A percentile compares a stretch with the other conserved stretches of the same genome.
phyloP scores from a whole-genome alignment of 2,888 invertebrate genomes.

The Himalopsyche kuldschensis region DNA sequence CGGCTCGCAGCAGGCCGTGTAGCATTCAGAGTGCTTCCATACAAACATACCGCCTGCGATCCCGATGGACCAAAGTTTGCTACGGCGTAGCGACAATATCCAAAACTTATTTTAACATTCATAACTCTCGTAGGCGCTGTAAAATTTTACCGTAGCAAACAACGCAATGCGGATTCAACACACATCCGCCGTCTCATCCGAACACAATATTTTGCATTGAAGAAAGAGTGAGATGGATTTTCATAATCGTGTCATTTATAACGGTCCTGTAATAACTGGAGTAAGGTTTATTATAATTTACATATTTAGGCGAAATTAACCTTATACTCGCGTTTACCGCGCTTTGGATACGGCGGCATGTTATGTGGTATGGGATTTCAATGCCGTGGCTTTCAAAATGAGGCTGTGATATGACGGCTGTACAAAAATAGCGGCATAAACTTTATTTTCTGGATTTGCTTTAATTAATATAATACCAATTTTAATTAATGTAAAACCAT shows the following conservation, averaged over 20 bases:
- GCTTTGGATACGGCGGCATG: neutral
- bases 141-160: constrained; percentile 55
- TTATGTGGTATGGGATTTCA: constrained; percentile 1
- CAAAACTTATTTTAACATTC: constrained; percentile 62
- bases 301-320: constrained; percentile 64
- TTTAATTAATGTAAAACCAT: too few species aligned
- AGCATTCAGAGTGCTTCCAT: neutral
- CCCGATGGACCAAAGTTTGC: constrained; percentile 55
- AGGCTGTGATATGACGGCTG: neutral
- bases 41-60: neutral
- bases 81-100: constrained; percentile 63
- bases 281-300: constrained; percentile 61
- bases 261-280: constrained; percentile 19
- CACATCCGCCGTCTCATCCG: constrained; percentile 50
- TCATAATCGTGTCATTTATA: neutral
- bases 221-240: constrained; percentile 45
- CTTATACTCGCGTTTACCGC: constrained; percentile 46
- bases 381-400: neutral
- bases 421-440: neutral
- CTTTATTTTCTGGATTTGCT: neutral
- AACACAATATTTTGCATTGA: constrained; percentile 15
- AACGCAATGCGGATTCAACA: constrained; percentile 41
- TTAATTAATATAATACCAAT: too few species aligned
- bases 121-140: constrained; percentile 63
- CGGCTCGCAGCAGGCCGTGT: neutral